Percentiles rank a stretch among this genome's conserved stretches.
phyloP scores from a whole-genome alignment of 2,888 invertebrate genomes.

The Drosophila neoperkinsi region DNA sequence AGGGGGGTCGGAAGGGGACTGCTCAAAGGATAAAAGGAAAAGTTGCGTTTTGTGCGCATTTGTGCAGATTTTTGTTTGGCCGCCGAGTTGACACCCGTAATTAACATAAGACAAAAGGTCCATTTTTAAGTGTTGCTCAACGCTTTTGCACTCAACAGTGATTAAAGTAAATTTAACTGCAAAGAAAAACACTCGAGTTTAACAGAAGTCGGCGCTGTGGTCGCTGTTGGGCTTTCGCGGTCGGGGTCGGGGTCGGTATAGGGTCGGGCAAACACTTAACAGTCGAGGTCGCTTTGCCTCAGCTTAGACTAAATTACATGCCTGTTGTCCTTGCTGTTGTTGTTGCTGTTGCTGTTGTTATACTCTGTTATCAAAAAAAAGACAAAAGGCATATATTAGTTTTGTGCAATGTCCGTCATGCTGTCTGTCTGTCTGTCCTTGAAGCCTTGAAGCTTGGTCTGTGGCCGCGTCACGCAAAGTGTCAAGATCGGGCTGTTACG shows the following conservation, averaged over 20 bases:
- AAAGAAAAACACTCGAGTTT: constrained; percentile 53
- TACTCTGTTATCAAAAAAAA: not conserved
- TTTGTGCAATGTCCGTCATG: not conserved
- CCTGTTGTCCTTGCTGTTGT: constrained; percentile 29
- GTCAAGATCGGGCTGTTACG: not conserved
- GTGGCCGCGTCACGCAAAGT: not conserved
- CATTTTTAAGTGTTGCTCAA: constrained; percentile 68
- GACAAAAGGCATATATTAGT: not conserved
- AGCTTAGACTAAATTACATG: constrained; percentile 43
- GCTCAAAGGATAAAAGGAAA: constrained; percentile 79
- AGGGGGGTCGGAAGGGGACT: not conserved
- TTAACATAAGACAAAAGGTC: constrained; percentile 79
- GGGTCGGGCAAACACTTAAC: constrained; percentile 2
- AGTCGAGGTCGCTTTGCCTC: constrained; percentile 37
- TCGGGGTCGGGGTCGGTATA: not conserved
- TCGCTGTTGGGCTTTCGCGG: constrained; percentile 17
- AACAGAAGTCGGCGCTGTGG: constrained; percentile 58
- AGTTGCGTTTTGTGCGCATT: constrained; percentile 63
- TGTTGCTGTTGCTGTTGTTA: constrained; percentile 12
- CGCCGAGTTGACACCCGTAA: constrained; percentile 76
- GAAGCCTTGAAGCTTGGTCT: no score
- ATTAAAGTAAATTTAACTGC: constrained; percentile 80
- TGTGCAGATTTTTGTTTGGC: constrained; percentile 22
- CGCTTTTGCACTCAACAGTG: constrained; percentile 75
- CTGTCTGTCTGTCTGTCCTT: not conserved